Percentiles rank a stretch among this genome's conserved stretches.
phyloP scores from a whole-genome alignment of 2,797 vertebrate genomes.

The Antrozous pallidus region DNA sequence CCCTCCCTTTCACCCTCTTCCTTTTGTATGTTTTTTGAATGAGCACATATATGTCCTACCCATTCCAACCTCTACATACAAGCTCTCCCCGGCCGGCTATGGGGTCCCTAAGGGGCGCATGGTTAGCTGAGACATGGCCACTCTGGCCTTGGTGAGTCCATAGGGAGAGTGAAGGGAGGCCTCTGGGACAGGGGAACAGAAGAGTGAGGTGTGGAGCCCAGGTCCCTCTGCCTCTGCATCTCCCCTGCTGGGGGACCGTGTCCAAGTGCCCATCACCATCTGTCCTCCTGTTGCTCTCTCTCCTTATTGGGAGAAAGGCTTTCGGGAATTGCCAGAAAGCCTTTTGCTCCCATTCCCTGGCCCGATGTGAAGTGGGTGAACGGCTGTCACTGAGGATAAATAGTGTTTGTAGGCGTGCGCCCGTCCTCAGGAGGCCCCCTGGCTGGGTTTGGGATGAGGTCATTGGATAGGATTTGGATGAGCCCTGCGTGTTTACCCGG shows the following conservation, averaged over 20 bases:
- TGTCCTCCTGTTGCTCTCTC: background rate
- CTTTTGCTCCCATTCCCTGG: conserved; percentile 25
- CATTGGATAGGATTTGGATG: conserved; percentile 32
- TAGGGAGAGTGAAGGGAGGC: background rate
- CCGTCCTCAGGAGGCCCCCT: conserved; percentile 18
- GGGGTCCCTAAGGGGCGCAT: no score
- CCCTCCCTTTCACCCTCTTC: no score
- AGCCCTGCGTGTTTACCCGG: conserved; percentile 26
- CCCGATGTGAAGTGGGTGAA: conserved; percentile 11
- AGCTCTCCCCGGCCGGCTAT: background rate
- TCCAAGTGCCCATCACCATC: background rate
- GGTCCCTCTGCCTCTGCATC: background rate
- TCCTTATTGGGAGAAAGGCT: background rate
- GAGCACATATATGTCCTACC: background rate
- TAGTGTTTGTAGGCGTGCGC: background rate
- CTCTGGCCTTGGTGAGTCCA: background rate
- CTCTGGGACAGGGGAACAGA: accelerated
- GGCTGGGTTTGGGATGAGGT: background rate
- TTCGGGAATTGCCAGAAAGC: background rate
- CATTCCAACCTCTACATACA: background rate
- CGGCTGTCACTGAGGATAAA: background rate
- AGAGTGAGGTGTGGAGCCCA: background rate
- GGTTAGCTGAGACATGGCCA: background rate
- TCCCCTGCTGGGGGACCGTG: background rate
- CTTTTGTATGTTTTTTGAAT: background rate